Percentiles rank a stretch among this genome's conserved stretches.
Evolutionary conservation across 2,797 vertebrate species (phyloP).

Genomic region (Muscicapa striata): DNA sequence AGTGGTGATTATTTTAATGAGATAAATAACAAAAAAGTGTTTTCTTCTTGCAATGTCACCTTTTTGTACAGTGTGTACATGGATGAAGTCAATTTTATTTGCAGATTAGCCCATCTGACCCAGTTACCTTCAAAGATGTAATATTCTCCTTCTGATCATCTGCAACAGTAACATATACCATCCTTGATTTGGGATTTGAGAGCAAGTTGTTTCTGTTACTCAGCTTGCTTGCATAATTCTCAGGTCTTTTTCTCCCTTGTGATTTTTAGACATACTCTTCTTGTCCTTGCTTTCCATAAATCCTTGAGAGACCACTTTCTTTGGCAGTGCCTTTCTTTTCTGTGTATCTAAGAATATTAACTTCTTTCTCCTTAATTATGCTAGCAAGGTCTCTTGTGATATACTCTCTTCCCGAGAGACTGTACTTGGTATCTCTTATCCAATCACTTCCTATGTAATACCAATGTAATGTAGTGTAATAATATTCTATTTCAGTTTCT

Average conservation of each 20-base stretch:
- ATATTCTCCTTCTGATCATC: neutral
- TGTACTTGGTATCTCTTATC: neutral
- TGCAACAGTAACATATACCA: neutral
- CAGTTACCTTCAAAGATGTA: neutral
- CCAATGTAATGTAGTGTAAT: neutral
- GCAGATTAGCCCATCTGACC: neutral
- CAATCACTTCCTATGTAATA: neutral
- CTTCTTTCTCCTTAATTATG: neutral
- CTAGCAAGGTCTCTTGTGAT: neutral
- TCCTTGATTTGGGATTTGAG: neutral
- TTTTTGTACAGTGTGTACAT: neutral
- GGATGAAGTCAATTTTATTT: neutral
- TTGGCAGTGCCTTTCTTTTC: neutral
- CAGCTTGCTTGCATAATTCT: neutral
- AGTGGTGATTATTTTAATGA: neutral
- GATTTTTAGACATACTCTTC: neutral
- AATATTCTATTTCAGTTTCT: neutral
- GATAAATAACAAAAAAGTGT: neutral
- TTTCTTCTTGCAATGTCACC: neutral
- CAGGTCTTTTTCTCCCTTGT: neutral
- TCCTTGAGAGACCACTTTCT: neutral
- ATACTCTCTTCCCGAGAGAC: neutral
- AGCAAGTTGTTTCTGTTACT: neutral
- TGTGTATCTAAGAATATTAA: neutral
- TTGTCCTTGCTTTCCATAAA: neutral